phyloP scores from a whole-genome alignment of 2,888 invertebrate genomes.

The Megaustenia siamemsis region DNA sequence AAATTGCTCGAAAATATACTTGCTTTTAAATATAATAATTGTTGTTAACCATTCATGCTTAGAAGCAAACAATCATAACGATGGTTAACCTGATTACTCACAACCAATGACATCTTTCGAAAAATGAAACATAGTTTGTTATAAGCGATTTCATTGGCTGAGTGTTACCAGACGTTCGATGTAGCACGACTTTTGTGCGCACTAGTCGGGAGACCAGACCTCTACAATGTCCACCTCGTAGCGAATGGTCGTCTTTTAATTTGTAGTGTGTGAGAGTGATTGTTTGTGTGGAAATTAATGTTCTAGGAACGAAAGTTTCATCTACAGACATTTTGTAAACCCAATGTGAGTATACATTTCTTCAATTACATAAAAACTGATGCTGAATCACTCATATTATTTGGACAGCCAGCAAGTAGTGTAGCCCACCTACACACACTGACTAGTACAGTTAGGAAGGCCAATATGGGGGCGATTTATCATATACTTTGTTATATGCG shows the following conservation, averaged over 20 bases:
- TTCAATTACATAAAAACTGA: too few species aligned
- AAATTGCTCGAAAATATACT: neutral
- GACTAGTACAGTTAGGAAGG: too few species aligned
- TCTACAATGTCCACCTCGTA: conserved; percentile 12
- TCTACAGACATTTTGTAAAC: conserved; percentile 33
- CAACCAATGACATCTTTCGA: neutral
- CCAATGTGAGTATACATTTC: conserved; percentile 7
- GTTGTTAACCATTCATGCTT: conserved; percentile 16
- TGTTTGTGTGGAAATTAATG: conserved; percentile 53
- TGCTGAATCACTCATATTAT: too few species aligned
- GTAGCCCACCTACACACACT: too few species aligned
- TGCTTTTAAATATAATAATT: neutral
- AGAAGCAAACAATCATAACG: conserved; percentile 23
- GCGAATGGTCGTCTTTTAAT: conserved; percentile 6
- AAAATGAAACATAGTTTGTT: neutral
- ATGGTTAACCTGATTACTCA: neutral
- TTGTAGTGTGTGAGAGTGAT: conserved; percentile 51
- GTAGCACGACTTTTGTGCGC: neutral
- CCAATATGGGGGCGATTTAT: too few species aligned
- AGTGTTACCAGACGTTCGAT: conserved; percentile 16
- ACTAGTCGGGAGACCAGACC: conserved; percentile 2
- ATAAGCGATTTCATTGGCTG: conserved; percentile 36
- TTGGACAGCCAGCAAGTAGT: too few species aligned
- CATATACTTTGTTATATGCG: too few species aligned
- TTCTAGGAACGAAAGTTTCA: conserved; percentile 49